Evolutionary conservation across 1,140 invertebrate species (phyloP), one percentile per base, ranked within the genome.

Genomic region (Drosophila bifasciata): DNA sequence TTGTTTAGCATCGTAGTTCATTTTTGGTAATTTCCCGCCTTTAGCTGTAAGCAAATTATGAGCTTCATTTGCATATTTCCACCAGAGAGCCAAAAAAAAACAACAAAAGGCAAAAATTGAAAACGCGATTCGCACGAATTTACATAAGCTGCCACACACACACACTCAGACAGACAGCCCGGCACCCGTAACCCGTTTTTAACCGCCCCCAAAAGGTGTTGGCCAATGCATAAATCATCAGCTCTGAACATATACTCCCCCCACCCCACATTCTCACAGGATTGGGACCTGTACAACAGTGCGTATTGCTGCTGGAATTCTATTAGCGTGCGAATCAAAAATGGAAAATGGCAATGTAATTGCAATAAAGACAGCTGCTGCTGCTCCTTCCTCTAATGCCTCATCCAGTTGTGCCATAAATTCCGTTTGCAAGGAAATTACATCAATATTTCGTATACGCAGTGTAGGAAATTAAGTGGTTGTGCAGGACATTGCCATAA

Each of bases 181-280:
- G 56, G 44, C 39, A 3, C 3, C 32, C 11, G 32, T 13, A 67
- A 55, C 39, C 23, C 28, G 16, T 52, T 67, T 68, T 67, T 67
- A 39, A 66, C 66, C 66, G 45, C 16, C 16, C 16, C 49, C 64
- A 25, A 64, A 63, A 83, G 79, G 79, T 71, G 74, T 71, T 83
- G 52, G 66, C 21, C 41, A 85, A 84, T 79, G 76, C 59, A 85
- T 85, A 84, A 84, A 84, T 84, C 80, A 84, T 79, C 39, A 41
- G 49, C 62, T 11, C 52, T 19, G 41, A 39, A 52, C 19, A 60
- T 23, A 55, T 23, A 41, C 40, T n/a, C 40, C 17, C 63, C 39
- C 17, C 53, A 51, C 21, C 23, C n/a, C n/a, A n/a, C 51, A 43
- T 23, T 19, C 63, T 44, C 19, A 44, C 39, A 61, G 21, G 21